phyloP scores from a whole-genome alignment of 2,888 invertebrate genomes.

The Drosophila rubida region DNA sequence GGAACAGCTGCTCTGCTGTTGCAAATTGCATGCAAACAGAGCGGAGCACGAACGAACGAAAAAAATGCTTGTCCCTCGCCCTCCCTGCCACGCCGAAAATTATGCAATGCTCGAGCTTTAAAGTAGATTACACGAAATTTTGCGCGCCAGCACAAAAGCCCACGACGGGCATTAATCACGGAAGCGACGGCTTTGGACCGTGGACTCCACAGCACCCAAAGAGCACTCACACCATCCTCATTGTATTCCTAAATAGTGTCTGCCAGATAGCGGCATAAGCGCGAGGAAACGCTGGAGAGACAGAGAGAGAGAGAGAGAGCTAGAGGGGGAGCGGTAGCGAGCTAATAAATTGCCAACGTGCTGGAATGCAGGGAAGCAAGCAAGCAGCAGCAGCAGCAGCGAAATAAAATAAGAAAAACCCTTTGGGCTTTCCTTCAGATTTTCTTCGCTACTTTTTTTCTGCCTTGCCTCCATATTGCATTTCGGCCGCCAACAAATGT shows the following conservation, averaged over 20 bases:
- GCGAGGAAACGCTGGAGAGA: background rate
- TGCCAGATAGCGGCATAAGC: background rate
- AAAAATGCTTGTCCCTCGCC: constrained; percentile 11
- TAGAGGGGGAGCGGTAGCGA: constrained; percentile 1
- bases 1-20: constrained; percentile 34
- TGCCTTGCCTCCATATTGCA: constrained; percentile 25
- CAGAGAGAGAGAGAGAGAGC: constrained; percentile 8
- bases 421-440: constrained; percentile 39
- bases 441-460: constrained; percentile 6
- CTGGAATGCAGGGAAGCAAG: constrained; percentile 38
- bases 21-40: constrained; percentile 45
- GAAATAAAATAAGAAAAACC: constrained; percentile 30
- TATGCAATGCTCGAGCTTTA: constrained; percentile 75
- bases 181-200: constrained; percentile 49
- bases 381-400: background rate
- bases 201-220: background rate
- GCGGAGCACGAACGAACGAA: background rate
- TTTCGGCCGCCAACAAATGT: constrained; percentile 51
- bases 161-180: constrained; percentile 76
- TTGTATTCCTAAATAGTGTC: constrained; percentile 59
- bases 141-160: constrained; percentile 72
- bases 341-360: constrained; percentile 63
- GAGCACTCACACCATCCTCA: constrained; percentile 11
- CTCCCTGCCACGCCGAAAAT: constrained; percentile 49
- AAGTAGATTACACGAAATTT: constrained; percentile 78